These are phyloP conservation scores for Tachina fera DNA, from an alignment of 2,888 invertebrate genomes.

Conservation along the genomic window DNA sequence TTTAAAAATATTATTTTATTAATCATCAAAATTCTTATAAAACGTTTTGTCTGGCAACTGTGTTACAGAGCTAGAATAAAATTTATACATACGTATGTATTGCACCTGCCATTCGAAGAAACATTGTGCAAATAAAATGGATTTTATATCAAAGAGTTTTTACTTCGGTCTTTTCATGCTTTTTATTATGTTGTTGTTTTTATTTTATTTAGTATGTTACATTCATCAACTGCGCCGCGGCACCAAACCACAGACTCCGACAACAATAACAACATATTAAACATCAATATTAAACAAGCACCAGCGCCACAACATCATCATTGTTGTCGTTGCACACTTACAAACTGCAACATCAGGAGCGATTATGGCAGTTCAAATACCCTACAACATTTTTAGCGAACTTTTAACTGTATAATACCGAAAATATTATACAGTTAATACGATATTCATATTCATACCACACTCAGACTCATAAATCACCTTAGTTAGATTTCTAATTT, in stretches of 20 bases:
- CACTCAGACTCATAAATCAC: too few species aligned
- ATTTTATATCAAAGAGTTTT: constrained; percentile 35
- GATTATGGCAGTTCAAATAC: background rate
- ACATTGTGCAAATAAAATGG: constrained; percentile 54
- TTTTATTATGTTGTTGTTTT: constrained; percentile 36
- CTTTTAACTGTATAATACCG: too few species aligned
- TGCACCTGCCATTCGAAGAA: constrained; percentile 62
- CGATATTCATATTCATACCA: too few species aligned
- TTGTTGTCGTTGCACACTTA: constrained; percentile 16
- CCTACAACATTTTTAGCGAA: background rate
- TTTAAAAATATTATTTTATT: too few species aligned
- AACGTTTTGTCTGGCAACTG: background rate
- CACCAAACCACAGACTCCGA: constrained; percentile 26
- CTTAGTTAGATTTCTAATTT: too few species aligned
- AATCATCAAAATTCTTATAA: too few species aligned
- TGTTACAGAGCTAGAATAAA: background rate
- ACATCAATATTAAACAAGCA: constrained; percentile 21
- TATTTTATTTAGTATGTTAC: constrained; percentile 38
- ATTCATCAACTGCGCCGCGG: constrained; percentile 33
- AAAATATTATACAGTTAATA: too few species aligned
- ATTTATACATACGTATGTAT: constrained; percentile 14
- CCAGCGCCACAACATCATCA: background rate
- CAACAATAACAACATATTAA: constrained; percentile 14
- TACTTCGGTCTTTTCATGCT: constrained; percentile 29
- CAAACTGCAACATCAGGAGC: background rate